These are phyloP conservation scores for Malurus alboscapulatus DNA, from an alignment of 2,113 vertebrate genomes.

Conservation along the genomic window DNA sequence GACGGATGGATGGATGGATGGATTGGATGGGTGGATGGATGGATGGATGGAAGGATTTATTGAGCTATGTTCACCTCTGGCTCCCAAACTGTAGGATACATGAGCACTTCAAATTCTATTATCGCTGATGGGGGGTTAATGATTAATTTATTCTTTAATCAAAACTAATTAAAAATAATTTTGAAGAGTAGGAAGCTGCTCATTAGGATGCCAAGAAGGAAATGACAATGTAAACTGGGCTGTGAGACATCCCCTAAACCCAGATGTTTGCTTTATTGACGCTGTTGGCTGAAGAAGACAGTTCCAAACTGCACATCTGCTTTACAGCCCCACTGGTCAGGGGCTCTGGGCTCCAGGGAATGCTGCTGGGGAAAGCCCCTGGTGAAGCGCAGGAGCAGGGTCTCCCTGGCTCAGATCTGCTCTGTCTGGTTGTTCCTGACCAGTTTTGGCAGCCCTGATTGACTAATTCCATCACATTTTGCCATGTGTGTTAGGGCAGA, in stretches of 20 bases:
- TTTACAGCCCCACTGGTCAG: neutral
- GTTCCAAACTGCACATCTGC: neutral
- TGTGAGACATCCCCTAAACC: neutral
- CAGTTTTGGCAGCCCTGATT: neutral
- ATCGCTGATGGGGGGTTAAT: neutral
- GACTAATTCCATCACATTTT: neutral
- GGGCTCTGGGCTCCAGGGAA: neutral
- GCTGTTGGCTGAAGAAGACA: neutral
- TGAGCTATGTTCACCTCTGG: neutral
- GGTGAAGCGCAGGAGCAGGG: neutral
- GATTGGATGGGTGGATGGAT: neutral
- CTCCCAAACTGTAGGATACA: neutral
- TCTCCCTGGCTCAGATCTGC: neutral
- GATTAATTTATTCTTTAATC: slow-evolving; percentile 27
- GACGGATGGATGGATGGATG: neutral
- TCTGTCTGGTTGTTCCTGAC: neutral
- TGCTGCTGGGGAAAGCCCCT: neutral
- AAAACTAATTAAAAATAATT: neutral
- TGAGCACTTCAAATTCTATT: neutral
- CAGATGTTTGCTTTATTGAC: neutral
- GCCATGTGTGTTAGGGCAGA: neutral
- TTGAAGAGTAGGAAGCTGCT: neutral
- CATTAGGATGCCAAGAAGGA: neutral
- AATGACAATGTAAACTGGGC: neutral
- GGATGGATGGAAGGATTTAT: neutral